phyloP scores from a whole-genome alignment of 2,888 invertebrate genomes.

The Coelinius sp. region DNA sequence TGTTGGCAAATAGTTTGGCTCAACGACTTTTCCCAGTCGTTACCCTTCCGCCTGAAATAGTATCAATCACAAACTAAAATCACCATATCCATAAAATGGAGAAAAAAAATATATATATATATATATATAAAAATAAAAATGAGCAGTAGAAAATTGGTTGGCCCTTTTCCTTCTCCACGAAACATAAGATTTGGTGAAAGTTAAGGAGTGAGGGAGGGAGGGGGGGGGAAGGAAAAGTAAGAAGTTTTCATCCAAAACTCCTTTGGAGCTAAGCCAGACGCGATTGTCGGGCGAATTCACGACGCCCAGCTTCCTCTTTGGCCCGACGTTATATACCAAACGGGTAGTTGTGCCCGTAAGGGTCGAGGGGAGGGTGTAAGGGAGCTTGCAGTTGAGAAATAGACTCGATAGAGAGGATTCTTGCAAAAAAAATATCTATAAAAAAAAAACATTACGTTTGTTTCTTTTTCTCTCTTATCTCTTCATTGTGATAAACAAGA shows the following conservation, averaged over 20 bases:
- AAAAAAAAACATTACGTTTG: conserved; percentile 12
- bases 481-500: conserved; percentile 10
- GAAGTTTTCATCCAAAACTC: conserved; percentile 54
- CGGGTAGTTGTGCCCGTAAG: background rate
- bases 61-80: conserved; percentile 4
- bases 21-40: background rate
- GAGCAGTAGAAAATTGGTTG: conserved; percentile 19
- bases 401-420: conserved; percentile 30
- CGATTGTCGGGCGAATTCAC: conserved; percentile 62
- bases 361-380: conserved; percentile 14
- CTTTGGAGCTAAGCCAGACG: conserved; percentile 62
- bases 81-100: background rate
- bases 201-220: background rate
- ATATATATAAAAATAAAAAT: conserved; percentile 9
- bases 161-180: conserved; percentile 33
- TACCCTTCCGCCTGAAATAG: background rate
- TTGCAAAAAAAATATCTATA: conserved; percentile 11
- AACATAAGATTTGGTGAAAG: conserved; percentile 49
- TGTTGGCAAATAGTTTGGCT: background rate
- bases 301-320: conserved; percentile 48
- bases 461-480: conserved; percentile 3
- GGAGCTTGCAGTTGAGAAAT: conserved; percentile 26
- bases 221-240: conserved; percentile 41
- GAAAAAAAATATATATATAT: conserved; percentile 21
- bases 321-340: background rate